phyloP scores from a whole-genome alignment of 2,113 vertebrate species.

The Ia io region DNA sequence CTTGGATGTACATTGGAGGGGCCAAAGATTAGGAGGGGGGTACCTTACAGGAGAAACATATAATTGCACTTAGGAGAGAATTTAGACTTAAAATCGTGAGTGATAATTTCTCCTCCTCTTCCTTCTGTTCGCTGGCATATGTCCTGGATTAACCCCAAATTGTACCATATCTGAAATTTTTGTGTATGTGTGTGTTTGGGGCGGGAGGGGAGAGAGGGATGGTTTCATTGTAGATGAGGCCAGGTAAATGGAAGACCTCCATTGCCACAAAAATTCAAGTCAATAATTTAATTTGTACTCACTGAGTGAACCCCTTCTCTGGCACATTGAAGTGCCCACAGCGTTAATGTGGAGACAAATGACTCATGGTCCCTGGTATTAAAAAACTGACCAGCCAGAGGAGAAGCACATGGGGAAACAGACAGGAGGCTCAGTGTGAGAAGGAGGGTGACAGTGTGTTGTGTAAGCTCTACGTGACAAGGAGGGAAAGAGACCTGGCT shows the following conservation, averaged over 20 bases:
- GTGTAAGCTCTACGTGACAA: background rate
- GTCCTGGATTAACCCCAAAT: background rate
- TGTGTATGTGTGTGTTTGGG: background rate
- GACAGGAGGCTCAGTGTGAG: background rate
- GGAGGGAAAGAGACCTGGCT: background rate
- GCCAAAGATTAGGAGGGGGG: accelerated
- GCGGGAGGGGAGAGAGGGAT: accelerated
- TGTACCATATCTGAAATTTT: background rate
- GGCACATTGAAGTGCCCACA: background rate
- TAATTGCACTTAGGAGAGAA: background rate
- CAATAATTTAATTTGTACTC: background rate
- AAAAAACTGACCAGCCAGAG: background rate
- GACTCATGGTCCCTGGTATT: background rate
- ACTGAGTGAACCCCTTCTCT: background rate
- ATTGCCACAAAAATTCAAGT: background rate
- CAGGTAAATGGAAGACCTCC: background rate
- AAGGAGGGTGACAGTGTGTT: background rate
- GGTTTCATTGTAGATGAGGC: background rate
- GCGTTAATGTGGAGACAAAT: background rate
- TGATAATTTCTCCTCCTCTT: background rate
- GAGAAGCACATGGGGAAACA: background rate
- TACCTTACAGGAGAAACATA: background rate
- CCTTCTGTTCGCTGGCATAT: background rate
- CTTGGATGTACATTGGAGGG: background rate
- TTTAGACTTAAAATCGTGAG: background rate